Conservation (phyloP, 2,888 invertebrate genomes). For the Heliconius cydno region DNA sequence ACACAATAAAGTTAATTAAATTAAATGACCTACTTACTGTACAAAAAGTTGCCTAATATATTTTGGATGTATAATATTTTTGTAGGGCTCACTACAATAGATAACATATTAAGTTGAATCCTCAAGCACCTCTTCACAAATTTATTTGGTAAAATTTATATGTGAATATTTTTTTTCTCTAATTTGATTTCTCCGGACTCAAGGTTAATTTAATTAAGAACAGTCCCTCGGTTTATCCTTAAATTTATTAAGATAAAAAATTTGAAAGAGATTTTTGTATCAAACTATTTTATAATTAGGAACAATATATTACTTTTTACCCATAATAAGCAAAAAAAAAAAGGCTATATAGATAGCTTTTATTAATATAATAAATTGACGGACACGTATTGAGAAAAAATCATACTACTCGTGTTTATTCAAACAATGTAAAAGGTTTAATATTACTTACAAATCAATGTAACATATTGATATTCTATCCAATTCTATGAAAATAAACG, state of each 20-base stretch:
- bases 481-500: not conserved
- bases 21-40: not conserved
- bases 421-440: not conserved
- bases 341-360: not conserved
- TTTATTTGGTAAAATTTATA: not conserved
- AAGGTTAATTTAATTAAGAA: not conserved
- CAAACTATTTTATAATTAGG: not conserved
- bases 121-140: slow-evolving; percentile 22
- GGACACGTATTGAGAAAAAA: not conserved
- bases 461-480: too few relatives aligned
- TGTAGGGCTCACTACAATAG: slow-evolving; percentile 31
- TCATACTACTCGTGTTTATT: not conserved
- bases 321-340: not conserved
- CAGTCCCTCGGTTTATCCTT: not conserved
- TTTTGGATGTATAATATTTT: slow-evolving; percentile 8
- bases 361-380: not conserved
- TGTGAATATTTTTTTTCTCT: slow-evolving; percentile 1
- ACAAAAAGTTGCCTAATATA: slow-evolving; percentile 1
- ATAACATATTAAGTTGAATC: slow-evolving; percentile 24
- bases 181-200: slow-evolving; percentile 7
- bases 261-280: not conserved
- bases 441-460: not conserved
- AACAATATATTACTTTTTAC: not conserved
- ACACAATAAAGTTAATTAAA: not conserved
- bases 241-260: not conserved